Evolutionary conservation across 1,140 invertebrate genomes (phyloP), one percentile per base, ranked within the genome.

Genomic region (Tenebrio molitor): DNA sequence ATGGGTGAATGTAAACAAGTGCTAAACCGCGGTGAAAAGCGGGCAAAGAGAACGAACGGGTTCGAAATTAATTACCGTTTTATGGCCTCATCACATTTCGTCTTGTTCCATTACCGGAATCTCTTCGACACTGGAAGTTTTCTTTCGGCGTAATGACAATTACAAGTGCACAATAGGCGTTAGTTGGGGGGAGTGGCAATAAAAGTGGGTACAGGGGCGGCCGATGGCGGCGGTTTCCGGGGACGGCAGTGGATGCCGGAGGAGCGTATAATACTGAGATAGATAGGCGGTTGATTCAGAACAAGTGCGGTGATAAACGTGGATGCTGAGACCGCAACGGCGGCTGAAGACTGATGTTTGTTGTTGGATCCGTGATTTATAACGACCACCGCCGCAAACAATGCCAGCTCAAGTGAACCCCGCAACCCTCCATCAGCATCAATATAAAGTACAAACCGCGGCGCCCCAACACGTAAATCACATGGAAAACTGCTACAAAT

Each of bases 281-380:
- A 74, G 79, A 80, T 80, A 73, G 77, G 74, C 74, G 77, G 79
- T 77, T 78, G 77, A 79, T 77, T 72, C 76, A 64, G 63, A 77
- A 77, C 79, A 77, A 80, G 79, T 78, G 76, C 76, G 79, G 79
- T 80, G 79, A 80, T 80, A 80, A 79, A 80, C 79, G 77, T 70
- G 77, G 63, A 76, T 76, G 75, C 70, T 75, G 72, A 72, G 74
- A 74, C 78, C 77, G 76, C 77, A 78, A 67, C 69, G 74, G 73
- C 70, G 69, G 68, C 74, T 69, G 71, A 80, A 76, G 76, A 79
- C 71, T 78, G 79, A 79, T 80, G 79, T 77, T 77, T 80, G 79
- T 80, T 80, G 79, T 80, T 80, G 76, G 72, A 80, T 75, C 74
- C 73, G 79, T 79, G 79, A 80, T 80, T 80, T 80, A 80, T 78